These are phyloP conservation scores for Cephus pygmeus DNA, from an alignment of 2,888 invertebrate genomes.

Conservation along the genomic window DNA sequence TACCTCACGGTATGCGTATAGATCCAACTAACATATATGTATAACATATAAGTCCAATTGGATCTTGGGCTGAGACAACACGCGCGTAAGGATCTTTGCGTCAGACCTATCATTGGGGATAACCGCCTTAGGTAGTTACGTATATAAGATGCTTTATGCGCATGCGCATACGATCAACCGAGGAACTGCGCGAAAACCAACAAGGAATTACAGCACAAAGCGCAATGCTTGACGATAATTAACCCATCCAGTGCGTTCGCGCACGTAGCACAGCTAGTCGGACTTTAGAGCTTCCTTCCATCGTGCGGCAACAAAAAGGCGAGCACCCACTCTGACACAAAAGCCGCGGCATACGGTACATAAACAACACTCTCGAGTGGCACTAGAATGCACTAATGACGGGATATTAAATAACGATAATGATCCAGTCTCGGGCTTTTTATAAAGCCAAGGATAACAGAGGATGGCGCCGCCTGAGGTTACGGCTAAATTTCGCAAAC, in stretches of 20 bases:
- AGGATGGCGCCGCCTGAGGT: constrained; percentile 16
- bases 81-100: not conserved
- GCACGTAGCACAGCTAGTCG: constrained; percentile 29
- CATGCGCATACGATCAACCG: not conserved
- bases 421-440: constrained; percentile 41
- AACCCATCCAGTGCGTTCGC: constrained; percentile 50
- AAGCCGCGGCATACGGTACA: constrained; percentile 36
- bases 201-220: not conserved
- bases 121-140: not conserved
- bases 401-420: constrained; percentile 66
- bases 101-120: not conserved
- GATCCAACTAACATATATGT: not conserved
- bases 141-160: not conserved
- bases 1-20: not conserved
- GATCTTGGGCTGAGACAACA: not conserved
- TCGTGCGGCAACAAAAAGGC: not conserved
- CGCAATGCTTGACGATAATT: constrained; percentile 45
- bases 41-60: not conserved
- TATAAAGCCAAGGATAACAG: constrained; percentile 2
- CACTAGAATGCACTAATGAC: constrained; percentile 63
- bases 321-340: not conserved
- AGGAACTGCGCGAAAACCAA: not conserved
- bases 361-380: constrained; percentile 61
- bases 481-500: constrained; percentile 51
- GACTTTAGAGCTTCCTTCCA: constrained; percentile 9